Percentiles rank a stretch among this genome's conserved stretches.
Conservation (phyloP, 1,140 invertebrate genomes). For the Formica exsecta region DNA sequence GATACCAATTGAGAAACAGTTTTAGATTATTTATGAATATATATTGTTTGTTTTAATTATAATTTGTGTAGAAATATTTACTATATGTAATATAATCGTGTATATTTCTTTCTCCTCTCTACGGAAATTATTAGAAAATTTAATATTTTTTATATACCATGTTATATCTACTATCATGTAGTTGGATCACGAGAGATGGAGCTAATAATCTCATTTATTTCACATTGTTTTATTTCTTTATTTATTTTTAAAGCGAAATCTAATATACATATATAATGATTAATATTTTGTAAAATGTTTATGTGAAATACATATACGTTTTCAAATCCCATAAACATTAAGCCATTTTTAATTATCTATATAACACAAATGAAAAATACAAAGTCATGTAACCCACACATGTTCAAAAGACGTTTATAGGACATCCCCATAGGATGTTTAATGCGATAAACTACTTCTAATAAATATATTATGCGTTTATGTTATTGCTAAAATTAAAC, state of each 20-base stretch:
- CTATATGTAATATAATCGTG: background rate
- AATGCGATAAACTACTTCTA: conserved; percentile 9
- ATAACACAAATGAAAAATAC: conserved; percentile 2
- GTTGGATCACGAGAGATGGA: conserved; percentile 18
- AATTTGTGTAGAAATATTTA: background rate
- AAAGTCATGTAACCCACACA: background rate
- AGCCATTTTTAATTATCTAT: background rate
- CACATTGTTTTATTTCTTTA: background rate
- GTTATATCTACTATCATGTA: background rate
- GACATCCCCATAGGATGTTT: too few relatives aligned
- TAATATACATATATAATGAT: background rate
- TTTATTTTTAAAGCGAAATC: background rate
- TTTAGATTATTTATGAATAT: background rate
- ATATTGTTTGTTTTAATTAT: background rate
- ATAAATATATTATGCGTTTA: background rate
- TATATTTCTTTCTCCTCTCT: background rate
- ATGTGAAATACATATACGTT: background rate
- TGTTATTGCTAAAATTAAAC: conserved; percentile 27
- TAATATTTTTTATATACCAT: conserved; percentile 8
- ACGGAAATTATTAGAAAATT: background rate
- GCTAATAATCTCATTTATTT: background rate
- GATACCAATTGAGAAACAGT: background rate
- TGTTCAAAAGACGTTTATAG: too few relatives aligned
- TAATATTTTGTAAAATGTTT: background rate
- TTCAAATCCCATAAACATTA: background rate